Conservation (phyloP, 1,140 invertebrate species). For the Popillia japonica region DNA sequence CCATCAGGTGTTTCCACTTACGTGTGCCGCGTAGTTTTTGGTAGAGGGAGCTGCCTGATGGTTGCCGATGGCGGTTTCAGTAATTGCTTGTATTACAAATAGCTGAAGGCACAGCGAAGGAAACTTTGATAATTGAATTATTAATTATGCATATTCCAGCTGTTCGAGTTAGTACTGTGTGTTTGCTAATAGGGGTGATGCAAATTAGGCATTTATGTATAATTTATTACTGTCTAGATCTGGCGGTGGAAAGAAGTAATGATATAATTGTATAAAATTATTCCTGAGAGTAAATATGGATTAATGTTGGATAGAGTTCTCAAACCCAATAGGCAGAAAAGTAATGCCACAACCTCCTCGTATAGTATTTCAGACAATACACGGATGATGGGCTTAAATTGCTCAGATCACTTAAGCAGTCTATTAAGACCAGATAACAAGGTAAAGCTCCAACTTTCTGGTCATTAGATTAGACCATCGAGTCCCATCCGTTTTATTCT, state of each 20-base stretch:
- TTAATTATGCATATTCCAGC: constrained; percentile 6
- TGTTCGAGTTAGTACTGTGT: constrained; percentile 5
- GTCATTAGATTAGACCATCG: too few species aligned
- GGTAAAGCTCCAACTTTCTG: too few species aligned
- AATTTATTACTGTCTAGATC: background rate
- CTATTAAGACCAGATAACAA: too few species aligned
- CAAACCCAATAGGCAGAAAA: too few species aligned
- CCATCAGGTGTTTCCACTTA: background rate
- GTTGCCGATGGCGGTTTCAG: background rate
- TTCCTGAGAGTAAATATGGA: background rate
- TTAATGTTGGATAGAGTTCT: too few species aligned
- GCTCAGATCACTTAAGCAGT: too few species aligned
- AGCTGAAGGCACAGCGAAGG: background rate
- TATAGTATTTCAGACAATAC: too few species aligned
- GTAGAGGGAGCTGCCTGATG: background rate
- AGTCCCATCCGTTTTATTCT: too few species aligned
- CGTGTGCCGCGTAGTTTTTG: background rate
- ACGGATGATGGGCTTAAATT: too few species aligned
- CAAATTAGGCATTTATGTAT: constrained; percentile 1
- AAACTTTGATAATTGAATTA: constrained; percentile 19
- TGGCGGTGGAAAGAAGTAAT: background rate
- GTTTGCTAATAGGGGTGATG: background rate
- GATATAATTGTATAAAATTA: background rate
- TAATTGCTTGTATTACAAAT: constrained; percentile 16
- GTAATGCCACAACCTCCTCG: too few species aligned